These are phyloP conservation scores for Tupaia chinensis DNA, from an alignment of 2,113 vertebrate genomes.

Conservation along the genomic window DNA sequence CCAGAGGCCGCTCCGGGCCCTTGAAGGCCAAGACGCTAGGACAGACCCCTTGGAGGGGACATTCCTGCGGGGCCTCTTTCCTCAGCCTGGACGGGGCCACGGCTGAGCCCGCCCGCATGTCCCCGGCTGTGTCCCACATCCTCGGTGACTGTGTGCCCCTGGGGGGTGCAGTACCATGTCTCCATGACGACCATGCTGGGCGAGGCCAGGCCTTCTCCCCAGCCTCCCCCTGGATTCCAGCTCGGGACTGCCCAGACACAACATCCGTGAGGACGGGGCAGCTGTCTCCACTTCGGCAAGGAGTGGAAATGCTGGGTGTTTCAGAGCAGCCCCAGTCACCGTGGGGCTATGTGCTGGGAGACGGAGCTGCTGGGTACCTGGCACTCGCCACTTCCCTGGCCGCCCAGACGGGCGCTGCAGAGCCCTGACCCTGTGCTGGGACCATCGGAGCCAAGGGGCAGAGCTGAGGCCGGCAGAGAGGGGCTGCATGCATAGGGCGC, in stretches of 20 bases:
- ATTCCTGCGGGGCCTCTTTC: background rate
- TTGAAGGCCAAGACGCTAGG: background rate
- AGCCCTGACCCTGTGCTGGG: background rate
- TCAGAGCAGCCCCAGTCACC: background rate
- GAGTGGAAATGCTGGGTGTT: background rate
- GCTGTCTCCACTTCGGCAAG: background rate
- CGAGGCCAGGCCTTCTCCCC: background rate
- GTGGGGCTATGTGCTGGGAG: background rate
- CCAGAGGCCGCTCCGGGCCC: background rate
- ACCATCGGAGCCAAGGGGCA: background rate
- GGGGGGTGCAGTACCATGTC: background rate
- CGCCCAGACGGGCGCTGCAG: background rate
- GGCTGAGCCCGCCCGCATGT: background rate
- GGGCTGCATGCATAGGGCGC: too few species aligned
- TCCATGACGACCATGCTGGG: background rate
- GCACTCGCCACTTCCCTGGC: background rate
- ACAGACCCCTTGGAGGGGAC: background rate
- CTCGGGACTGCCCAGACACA: too few species aligned
- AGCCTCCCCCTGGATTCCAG: background rate
- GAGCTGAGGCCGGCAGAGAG: too few species aligned
- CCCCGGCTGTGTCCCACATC: fast-evolving
- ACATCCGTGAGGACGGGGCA: fast-evolving
- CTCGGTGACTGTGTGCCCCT: background rate
- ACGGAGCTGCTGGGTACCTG: background rate
- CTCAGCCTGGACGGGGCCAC: background rate